phyloP scores from a whole-genome alignment of 2,113 vertebrate species.

The Hymenochirus boettgeri region DNA sequence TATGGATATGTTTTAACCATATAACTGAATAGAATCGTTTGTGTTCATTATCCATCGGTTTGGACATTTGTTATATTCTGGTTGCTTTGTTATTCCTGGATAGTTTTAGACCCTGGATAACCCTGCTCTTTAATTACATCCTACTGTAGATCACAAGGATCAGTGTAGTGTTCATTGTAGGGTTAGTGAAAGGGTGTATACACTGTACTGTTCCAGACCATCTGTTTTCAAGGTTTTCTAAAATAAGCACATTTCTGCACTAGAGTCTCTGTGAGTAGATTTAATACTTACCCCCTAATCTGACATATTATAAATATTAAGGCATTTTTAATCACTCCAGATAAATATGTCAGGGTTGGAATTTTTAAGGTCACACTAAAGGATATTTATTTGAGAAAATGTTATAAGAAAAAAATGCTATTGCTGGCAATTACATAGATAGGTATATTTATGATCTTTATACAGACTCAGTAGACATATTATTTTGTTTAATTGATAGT shows the following conservation, averaged over 20 bases:
- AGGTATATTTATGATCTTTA: background rate
- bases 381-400: background rate
- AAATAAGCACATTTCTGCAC: background rate
- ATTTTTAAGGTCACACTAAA: conserved; percentile 18
- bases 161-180: background rate
- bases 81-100: background rate
- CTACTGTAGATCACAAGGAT: background rate
- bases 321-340: conserved; percentile 2
- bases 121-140: background rate
- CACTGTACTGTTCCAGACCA: background rate
- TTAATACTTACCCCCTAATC: background rate
- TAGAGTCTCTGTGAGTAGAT: background rate
- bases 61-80: background rate
- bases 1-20: too few species aligned
- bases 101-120: background rate
- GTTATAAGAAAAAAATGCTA: background rate
- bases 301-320: conserved; percentile 15
- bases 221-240: background rate
- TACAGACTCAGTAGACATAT: background rate
- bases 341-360: conserved; percentile 10
- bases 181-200: background rate
- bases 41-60: background rate
- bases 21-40: background rate
- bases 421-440: background rate
- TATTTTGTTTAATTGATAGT: conserved; percentile 7